Evolutionary conservation across 2,797 vertebrate genomes (phyloP).

Genomic region (Liparis tanakae): DNA sequence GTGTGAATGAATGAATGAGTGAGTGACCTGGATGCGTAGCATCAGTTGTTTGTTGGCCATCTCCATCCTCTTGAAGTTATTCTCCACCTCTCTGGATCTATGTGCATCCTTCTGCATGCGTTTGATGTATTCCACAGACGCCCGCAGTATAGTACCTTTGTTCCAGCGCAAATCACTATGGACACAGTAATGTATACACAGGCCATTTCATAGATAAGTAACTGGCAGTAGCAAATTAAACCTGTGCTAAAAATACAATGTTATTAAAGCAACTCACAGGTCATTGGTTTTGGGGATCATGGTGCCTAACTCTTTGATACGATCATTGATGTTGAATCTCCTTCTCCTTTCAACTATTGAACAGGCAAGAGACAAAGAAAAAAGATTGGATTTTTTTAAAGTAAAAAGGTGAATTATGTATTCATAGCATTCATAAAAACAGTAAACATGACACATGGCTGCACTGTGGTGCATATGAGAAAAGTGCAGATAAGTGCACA

Average conservation of each 20-base stretch:
- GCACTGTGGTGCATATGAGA: background rate
- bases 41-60: constrained; percentile 94
- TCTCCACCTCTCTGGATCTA: constrained; percentile 93
- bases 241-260: background rate
- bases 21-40: constrained; percentile 93
- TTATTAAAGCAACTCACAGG: constrained; percentile 85
- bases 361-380: constrained; percentile 11
- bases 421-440: background rate
- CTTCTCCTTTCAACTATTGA: constrained; percentile 92
- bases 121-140: constrained; percentile 97
- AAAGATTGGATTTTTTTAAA: background rate
- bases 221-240: background rate
- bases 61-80: constrained; percentile 94
- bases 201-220: constrained; percentile 23
- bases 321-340: constrained; percentile 98
- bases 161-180: constrained; percentile 97
- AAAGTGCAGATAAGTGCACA: constrained; percentile 15
- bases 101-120: constrained; percentile 97
- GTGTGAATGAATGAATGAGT: background rate
- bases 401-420: background rate
- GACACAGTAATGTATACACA: constrained; percentile 42
- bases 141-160: constrained; percentile 97
- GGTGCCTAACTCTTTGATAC: constrained; percentile 97
- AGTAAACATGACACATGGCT: background rate
- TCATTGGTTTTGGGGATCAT: constrained; percentile 98